A percentile compares a stretch with the other conserved stretches of the same genome.
These are phyloP conservation scores for Halocaridina rubra DNA, from an alignment of 2,888 invertebrate species.

Conservation along the genomic window DNA sequence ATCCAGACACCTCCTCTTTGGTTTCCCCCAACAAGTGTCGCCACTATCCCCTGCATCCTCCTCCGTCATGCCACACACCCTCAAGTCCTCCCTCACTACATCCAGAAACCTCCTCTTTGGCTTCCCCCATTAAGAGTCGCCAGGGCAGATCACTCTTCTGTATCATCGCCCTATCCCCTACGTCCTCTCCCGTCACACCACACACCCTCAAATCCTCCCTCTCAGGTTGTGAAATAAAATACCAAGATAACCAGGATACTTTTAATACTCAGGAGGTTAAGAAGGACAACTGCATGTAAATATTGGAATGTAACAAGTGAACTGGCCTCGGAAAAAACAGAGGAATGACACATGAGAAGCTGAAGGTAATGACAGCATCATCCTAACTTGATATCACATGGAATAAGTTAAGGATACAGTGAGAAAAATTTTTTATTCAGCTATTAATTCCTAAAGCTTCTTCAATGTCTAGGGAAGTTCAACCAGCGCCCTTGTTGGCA, in stretches of 20 bases:
- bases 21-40: no score
- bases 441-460: constrained; percentile 5
- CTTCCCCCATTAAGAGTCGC: no score
- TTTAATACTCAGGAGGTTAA: constrained; percentile 51
- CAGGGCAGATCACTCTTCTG: no score
- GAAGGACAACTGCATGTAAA: constrained; percentile 48
- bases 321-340: constrained; percentile 54
- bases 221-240: constrained; percentile 19
- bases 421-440: not conserved
- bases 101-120: no score
- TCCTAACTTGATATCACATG: constrained; percentile 1
- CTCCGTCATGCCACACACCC: no score
- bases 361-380: constrained; percentile 25
- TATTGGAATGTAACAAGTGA: constrained; percentile 60
- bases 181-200: no score
- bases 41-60: no score
- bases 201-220: no score
- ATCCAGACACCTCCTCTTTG: no score
- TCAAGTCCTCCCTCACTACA: no score
- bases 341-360: constrained; percentile 19
- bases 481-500: constrained; percentile 49
- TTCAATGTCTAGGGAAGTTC: constrained; percentile 32
- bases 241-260: constrained; percentile 43
- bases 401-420: not conserved
- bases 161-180: no score